Evolutionary conservation across 2,113 vertebrate genomes (phyloP).

Genomic region (Brachypteracias leptosomus): DNA sequence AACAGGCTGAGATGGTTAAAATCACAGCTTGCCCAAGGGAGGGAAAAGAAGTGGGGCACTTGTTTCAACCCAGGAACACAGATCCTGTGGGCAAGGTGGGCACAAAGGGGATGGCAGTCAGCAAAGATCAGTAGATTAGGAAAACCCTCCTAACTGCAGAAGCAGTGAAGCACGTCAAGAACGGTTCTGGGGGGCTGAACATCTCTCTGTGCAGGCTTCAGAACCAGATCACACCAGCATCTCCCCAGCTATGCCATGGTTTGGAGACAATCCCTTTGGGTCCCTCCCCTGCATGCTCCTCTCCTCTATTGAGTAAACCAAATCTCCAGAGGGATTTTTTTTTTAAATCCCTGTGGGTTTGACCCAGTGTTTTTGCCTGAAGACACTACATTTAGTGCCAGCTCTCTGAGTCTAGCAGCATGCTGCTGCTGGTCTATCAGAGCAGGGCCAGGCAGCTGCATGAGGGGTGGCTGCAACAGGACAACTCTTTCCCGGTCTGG

Average conservation of each 20-base stretch:
- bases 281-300: background rate
- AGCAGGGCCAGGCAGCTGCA: rapidly evolving
- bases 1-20: background rate
- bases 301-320: background rate
- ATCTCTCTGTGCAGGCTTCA: rapidly evolving
- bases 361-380: background rate
- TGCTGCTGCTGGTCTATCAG: rapidly evolving
- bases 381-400: background rate
- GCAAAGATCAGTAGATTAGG: background rate
- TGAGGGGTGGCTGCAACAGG: background rate
- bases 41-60: background rate
- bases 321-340: background rate
- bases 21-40: background rate
- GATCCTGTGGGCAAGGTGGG: rapidly evolving
- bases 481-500: background rate
- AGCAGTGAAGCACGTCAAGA: rapidly evolving
- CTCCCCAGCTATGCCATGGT: rapidly evolving
- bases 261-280: rapidly evolving
- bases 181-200: background rate
- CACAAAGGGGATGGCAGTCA: background rate
- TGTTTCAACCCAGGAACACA: background rate
- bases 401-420: background rate
- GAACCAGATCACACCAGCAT: rapidly evolving
- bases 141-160: background rate
- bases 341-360: background rate